Evolutionary conservation across 2,888 invertebrate species (phyloP), one percentile per base, ranked within the genome.

Genomic region (Choristoneura rosaceana): DNA sequence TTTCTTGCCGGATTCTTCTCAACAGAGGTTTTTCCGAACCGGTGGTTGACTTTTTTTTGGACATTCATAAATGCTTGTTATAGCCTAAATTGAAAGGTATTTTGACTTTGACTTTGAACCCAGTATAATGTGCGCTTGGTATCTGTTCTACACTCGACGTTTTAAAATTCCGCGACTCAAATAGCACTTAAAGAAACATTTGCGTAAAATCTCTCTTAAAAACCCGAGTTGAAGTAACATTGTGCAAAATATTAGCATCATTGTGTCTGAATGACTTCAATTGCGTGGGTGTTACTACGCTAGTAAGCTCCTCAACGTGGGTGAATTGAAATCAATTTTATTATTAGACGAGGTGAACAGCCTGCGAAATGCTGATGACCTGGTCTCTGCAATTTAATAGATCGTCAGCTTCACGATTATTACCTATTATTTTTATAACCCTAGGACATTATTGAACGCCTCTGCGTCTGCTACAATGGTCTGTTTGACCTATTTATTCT

Each of bases 281-380:
- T 74, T 79, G 78, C 82, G 83, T 84, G 85, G 87, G 81, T 78
- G 83, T 78, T 82, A 78, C 81, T 83, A 84, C 81, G 76, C 76
- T 74, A 70, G 78, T 76, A 77, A 88, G 90, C 85, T 87, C 87
- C 88, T 90, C 88, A 85, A 88, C 76, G 86, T 87, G 78, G 80
- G 86, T 82, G 90, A 90, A 92, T 90, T 89, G 87, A 86, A 85
- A 85, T 85, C 90, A 87, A 91, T 91, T 89, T 90, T 90, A 88
- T 89, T 90, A 90, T 86, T 85, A 87, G 86, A 81, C 77, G 87
- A 87, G 92, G 88, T 91, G 86, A 90, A 90, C 82, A 85, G 90
- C 87, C 91, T 79, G 76, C 61, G 62, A 80, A 79, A 80, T 80
- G 79, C 77, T 81, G 78, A 79, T 82, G 77, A 75, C 77, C 75